Base-by-base conservation (phyloP, 2,113 vertebrate species). In the Turnix velox region DNA sequence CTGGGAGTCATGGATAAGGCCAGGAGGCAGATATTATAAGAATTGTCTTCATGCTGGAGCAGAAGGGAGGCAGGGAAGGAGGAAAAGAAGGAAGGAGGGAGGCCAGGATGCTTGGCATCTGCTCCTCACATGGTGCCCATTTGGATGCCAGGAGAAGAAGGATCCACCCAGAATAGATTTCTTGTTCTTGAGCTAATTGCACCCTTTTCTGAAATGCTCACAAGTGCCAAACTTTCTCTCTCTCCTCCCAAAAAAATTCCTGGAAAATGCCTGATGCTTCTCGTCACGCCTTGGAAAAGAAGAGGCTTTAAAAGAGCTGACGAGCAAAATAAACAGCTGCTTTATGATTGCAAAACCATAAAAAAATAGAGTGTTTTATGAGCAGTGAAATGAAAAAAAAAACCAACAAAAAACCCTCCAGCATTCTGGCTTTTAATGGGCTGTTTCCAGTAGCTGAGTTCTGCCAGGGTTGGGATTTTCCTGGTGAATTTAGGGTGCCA, bases 21-120 rank as follows among this genome's bases (percentile, higher is more conserved):
- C n/a, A 74, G 51, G 66, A 88, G 90, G 84, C 92, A 81, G 87
- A 92, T 86, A 63, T 90, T 90, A 40, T 72, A 82, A 87, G 92
- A 88, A 96, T 95, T 84, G 93, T 90, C 80, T 92, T 92, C 88
- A 95, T 95, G 78, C 84, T 85, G 90, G 92, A 75, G 95, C 66
- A 0, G 91, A 92, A 92, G 88, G 94, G 92, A 92, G 90, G 86
- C 45, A 94, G 6, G 81, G 75, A 75, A n/a, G n/a, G n/a, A n/a
- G n/a, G n/a, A n/a, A n/a, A n/a, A n/a, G n/a, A n/a, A n/a, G n/a
- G n/a, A n/a, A n/a, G 91, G 93, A 92, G 88, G 94, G 92, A 92
- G 90, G 86, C 45, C 94, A 6, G 81, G 75, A 75, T 74, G 51
- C 67, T 74, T 71, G 90, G 92, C 86, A 90, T 87, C 83, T 66